phyloP scores from a whole-genome alignment of 2,888 invertebrate genomes.

The Troides helena region DNA sequence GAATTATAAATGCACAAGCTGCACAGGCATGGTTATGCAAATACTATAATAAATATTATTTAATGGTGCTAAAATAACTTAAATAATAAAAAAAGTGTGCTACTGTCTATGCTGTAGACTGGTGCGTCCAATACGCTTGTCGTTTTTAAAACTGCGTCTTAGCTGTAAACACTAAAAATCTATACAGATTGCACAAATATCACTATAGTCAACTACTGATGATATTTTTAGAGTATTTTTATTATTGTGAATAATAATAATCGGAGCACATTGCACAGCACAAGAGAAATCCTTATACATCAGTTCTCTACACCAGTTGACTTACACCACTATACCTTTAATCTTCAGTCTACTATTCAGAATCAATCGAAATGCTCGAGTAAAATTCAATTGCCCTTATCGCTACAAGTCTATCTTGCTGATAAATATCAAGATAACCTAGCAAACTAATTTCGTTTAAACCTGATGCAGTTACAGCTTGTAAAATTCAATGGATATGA shows the following conservation, averaged over 20 bases:
- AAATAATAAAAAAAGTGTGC: slow-evolving; percentile 59
- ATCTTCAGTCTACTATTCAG: slow-evolving; percentile 24
- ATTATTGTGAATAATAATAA: slow-evolving; percentile 22
- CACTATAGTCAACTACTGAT: slow-evolving; percentile 43
- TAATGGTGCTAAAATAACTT: slow-evolving; percentile 69
- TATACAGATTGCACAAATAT: slow-evolving; percentile 32
- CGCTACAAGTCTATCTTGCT: slow-evolving; percentile 68
- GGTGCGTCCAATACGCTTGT: slow-evolving; percentile 64
- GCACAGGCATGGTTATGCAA: slow-evolving; percentile 68
- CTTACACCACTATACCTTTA: slow-evolving; percentile 31
- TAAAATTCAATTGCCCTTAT: slow-evolving; percentile 21
- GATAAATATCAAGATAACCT: slow-evolving; percentile 64
- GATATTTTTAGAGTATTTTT: slow-evolving; percentile 12
- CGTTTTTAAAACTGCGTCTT: slow-evolving; percentile 47
- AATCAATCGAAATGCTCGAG: slow-evolving; percentile 25
- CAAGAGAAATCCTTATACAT: slow-evolving; percentile 24
- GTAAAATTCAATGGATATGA: slow-evolving; percentile 30
- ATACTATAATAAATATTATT: slow-evolving; percentile 69
- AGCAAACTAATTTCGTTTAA: slow-evolving; percentile 46
- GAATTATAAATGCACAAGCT: slow-evolving; percentile 77
- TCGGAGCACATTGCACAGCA: slow-evolving; percentile 25
- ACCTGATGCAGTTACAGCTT: slow-evolving; percentile 5
- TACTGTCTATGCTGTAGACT: slow-evolving; percentile 68
- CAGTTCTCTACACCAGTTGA: slow-evolving; percentile 24
- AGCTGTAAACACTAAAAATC: slow-evolving; percentile 33